These are phyloP conservation scores for Syrista parreyssii DNA, from an alignment of 2,888 invertebrate species.

Conservation along the genomic window DNA sequence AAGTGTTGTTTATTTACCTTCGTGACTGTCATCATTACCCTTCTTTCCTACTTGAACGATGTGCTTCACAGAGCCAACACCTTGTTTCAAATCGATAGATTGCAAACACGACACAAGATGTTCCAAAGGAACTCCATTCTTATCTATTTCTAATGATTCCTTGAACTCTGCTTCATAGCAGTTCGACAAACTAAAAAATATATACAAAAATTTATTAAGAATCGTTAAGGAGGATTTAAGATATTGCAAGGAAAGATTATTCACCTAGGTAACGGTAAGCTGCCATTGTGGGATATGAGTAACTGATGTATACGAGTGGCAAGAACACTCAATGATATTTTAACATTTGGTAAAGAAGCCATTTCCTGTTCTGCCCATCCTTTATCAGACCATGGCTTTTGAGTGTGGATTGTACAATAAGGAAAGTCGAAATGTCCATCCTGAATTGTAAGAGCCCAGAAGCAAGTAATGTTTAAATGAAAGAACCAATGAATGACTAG, in stretches of 20 bases:
- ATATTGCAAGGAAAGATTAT: constrained; percentile 38
- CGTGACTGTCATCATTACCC: constrained; percentile 52
- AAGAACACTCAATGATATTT: constrained; percentile 72
- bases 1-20: constrained; percentile 45
- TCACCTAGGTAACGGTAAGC: constrained; percentile 83
- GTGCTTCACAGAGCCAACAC: constrained; percentile 69
- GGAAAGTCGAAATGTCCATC: constrained; percentile 70
- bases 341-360: constrained; percentile 72
- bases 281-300: constrained; percentile 80
- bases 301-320: constrained; percentile 75
- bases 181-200: constrained; percentile 75
- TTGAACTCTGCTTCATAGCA: constrained; percentile 84
- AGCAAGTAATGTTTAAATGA: constrained; percentile 7
- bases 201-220: constrained; percentile 9
- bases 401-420: constrained; percentile 76
- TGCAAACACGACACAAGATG: constrained; percentile 88
- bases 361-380: constrained; percentile 83
- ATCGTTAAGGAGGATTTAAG: not conserved
- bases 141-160: constrained; percentile 71
- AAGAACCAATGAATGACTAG: not conserved
- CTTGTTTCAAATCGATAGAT: constrained; percentile 73
- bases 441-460: constrained; percentile 42
- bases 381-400: constrained; percentile 70
- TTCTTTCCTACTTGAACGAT: constrained; percentile 65
- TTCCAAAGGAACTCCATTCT: constrained; percentile 86